A percentile compares a stretch with the other conserved stretches of the same genome.
Conservation (phyloP, 2,113 vertebrate species). For the Aegypius monachus region DNA sequence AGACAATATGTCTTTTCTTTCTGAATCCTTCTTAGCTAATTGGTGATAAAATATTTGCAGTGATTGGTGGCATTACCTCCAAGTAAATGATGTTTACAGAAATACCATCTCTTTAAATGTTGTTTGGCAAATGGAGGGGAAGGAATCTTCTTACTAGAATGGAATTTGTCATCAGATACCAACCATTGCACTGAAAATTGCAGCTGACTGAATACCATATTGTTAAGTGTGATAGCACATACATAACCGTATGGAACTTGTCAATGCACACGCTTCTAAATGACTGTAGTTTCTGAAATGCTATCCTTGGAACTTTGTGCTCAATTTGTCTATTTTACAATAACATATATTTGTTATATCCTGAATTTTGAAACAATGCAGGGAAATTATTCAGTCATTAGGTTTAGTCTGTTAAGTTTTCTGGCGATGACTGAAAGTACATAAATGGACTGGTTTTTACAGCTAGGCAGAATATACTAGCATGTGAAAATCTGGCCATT, state of each 20-base stretch:
- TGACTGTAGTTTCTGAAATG: neutral
- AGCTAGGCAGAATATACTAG: neutral
- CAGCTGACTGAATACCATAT: neutral
- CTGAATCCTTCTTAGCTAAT: neutral
- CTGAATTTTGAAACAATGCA: neutral
- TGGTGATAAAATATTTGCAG: neutral
- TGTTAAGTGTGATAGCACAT: neutral
- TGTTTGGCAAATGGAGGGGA: neutral
- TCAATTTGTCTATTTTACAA: neutral
- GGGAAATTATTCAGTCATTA: neutral
- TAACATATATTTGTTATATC: rapidly evolving
- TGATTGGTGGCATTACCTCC: neutral
- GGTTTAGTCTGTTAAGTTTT: neutral
- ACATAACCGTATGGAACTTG: rapidly evolving
- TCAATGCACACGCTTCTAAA: rapidly evolving
- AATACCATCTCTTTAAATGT: neutral
- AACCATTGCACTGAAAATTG: neutral
- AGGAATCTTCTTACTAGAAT: neutral
- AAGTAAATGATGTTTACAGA: neutral
- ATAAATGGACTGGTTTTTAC: neutral
- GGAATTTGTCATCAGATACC: neutral
- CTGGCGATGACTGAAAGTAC: neutral
- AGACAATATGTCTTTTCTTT: neutral
- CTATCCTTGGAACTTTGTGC: neutral
- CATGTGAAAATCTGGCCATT: neutral